Evolutionary conservation across 2,113 vertebrate species (phyloP), one percentile per base, ranked within the genome.

Genomic region (Nansenia antarctica): DNA sequence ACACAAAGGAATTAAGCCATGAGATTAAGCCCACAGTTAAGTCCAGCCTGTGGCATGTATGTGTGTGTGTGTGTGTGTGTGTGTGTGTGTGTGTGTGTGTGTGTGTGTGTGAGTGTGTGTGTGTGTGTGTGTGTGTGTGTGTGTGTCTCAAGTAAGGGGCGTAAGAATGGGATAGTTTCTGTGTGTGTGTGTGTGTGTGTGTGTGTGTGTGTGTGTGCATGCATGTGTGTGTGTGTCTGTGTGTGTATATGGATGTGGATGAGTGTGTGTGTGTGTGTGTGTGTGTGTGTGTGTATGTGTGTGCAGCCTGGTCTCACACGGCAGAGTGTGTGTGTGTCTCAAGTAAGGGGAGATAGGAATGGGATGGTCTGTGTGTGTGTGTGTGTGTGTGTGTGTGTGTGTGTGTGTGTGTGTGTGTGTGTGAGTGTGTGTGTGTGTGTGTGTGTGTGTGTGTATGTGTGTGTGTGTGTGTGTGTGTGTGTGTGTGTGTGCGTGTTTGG

Each of bases 51-150:
- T 4, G 35, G 35, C 9, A 37, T 4, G 35, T 4, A 37, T 9
- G 11, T 37, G 11, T 6, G 35, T 37, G 35, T 37, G 11, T 49
- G 22, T 54, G 52, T 8, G 52, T 54, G 52, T 54, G 52, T 54
- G n/a, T 54, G 52, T 54, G 52, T 24, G 22, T 54, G 52, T 24
- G 52, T 54, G 52, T 54, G 52, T 54, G 52, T 54, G 52, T 54
- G 52, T 54, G 4, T 54, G 52, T 54, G 22, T 54, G n/a, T 54
- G 52, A 5, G 11, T 8, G 22, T 8, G 52, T 54, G 52, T 24
- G n/a, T 49, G 45, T 49, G 45, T 18, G 45, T 49, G 45, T 49
- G 45, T 18, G 15, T 49, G n/a, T n/a, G n/a, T n/a, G n/a, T n/a
- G n/a, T n/a, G n/a, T n/a, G n/a, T n/a, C n/a, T n/a, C n/a, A n/a